These are phyloP conservation scores for Galago senegalensis DNA, from an alignment of 2,797 vertebrate genomes.

Conservation along the genomic window DNA sequence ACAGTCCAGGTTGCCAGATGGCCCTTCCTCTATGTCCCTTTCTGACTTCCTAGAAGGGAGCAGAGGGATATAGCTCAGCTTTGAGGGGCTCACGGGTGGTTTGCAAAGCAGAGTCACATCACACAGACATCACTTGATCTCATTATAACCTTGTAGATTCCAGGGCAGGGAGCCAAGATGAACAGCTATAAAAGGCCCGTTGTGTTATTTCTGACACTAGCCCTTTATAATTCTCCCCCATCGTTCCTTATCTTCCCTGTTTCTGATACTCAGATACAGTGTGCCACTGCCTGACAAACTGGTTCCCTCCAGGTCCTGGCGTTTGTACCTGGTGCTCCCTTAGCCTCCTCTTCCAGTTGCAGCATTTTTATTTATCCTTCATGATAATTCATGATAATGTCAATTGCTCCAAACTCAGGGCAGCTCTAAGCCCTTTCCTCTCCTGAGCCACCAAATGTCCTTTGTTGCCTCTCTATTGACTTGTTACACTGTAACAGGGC, in stretches of 20 bases:
- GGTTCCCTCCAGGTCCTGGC: neutral
- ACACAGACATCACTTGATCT: neutral
- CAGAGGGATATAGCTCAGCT: too few relatives aligned
- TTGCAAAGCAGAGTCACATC: neutral
- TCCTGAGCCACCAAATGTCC: neutral
- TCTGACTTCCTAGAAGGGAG: neutral
- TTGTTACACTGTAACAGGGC: neutral
- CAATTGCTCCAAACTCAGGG: neutral
- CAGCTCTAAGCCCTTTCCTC: neutral
- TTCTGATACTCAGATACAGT: neutral
- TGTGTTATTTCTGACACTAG: neutral
- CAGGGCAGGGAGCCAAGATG: neutral
- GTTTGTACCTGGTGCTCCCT: neutral
- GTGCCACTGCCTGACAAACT: neutral
- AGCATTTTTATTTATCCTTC: neutral
- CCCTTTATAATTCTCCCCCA: neutral
- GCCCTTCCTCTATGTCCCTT: neutral
- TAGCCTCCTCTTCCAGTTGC: neutral
- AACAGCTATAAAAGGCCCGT: neutral
- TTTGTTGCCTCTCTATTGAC: neutral
- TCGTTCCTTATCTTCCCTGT: neutral
- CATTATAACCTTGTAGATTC: neutral
- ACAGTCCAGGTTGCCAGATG: neutral
- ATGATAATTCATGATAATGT: neutral
- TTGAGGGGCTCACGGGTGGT: neutral